A percentile compares a stretch with the other conserved stretches of the same genome.
Evolutionary conservation across 2,797 vertebrate species (phyloP).

Genomic region (Rhynchotus rufescens): DNA sequence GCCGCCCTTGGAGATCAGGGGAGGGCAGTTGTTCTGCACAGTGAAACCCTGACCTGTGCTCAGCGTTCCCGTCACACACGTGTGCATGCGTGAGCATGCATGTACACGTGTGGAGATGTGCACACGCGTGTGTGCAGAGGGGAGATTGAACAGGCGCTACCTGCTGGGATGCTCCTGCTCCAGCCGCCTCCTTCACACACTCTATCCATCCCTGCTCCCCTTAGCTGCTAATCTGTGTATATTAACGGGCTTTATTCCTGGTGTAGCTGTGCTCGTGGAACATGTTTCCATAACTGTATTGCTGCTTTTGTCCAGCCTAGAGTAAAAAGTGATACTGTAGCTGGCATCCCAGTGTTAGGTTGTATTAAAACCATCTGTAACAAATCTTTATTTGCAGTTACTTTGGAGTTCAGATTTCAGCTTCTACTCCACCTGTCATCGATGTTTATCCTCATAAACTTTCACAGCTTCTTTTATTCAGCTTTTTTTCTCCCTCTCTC

Average conservation of each 20-base stretch:
- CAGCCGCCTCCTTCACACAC: neutral
- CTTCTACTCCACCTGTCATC: slow-evolving; percentile 79
- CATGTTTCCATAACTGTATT: slow-evolving; percentile 27
- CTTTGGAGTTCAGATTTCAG: slow-evolving; percentile 77
- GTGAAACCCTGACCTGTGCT: too few species aligned
- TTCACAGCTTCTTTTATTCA: slow-evolving; percentile 69
- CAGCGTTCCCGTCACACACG: too few species aligned
- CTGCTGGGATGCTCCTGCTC: rapidly evolving
- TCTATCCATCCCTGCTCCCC: neutral
- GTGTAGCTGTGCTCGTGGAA: neutral
- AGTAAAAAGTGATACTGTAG: slow-evolving; percentile 47
- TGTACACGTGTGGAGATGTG: rapidly evolving
- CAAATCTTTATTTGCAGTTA: slow-evolving; percentile 79
- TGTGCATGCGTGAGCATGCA: too few species aligned
- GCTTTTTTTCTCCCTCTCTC: neutral
- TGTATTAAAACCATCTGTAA: slow-evolving; percentile 79
- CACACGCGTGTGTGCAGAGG: rapidly evolving
- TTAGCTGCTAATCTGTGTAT: neutral
- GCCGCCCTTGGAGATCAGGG: too few species aligned
- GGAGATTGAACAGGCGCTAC: neutral
- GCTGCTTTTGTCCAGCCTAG: slow-evolving; percentile 59
- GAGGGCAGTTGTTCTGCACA: too few species aligned
- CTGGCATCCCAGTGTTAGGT: slow-evolving; percentile 55
- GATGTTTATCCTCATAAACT: slow-evolving; percentile 71
- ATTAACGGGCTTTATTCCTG: neutral